Evolutionary conservation across 1,140 invertebrate species (phyloP), one percentile per base, ranked within the genome.

Genomic region (Hyles euphorbiae): DNA sequence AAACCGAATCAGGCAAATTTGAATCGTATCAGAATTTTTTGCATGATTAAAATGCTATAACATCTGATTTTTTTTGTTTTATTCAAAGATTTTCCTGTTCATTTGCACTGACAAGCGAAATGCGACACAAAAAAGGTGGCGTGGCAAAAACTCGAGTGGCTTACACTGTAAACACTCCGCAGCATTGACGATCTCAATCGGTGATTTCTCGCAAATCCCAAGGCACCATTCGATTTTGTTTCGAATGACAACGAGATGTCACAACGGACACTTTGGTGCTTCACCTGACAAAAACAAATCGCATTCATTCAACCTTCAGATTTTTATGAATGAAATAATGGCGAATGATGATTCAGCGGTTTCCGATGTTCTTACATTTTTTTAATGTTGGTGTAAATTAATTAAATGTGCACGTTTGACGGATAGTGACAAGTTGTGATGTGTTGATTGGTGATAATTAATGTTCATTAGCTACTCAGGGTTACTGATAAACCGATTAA

Each of bases 151-250:
- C 40, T 54, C 53, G 43, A 56, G 43, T 48, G 49, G 11, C 34
- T 64, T n/a, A 22, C 22, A 54, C 55, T 44, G 58, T 64, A 60
- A 53, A 51, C 36, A 52, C 49, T 64, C 56, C 50, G 40, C 3
- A 43, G 34, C 54, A 48, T 64, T 57, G 61, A 71, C 46, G 52
- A 54, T 45, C 68, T 64, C 76, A 68, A 68, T 68, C 61, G 73
- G 77, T 58, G 74, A 73, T 70, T 81, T 78, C 70, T 61, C 58
- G 63, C 53, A 59, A 65, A 69, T 81, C 84, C 81, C 84, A 72
- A 81, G 84, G 63, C 73, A 73, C 78, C 74, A 87, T 77, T 87
- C 84, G 78, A 87, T 87, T 83, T 79, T 86, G 78, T 87, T 87
- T 80, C 85, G 84, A 87, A 82, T 82, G 70, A 76, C 67, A 74